Evolutionary conservation across 2,113 vertebrate species (phyloP).

Genomic region (Marmota flaviventris): DNA sequence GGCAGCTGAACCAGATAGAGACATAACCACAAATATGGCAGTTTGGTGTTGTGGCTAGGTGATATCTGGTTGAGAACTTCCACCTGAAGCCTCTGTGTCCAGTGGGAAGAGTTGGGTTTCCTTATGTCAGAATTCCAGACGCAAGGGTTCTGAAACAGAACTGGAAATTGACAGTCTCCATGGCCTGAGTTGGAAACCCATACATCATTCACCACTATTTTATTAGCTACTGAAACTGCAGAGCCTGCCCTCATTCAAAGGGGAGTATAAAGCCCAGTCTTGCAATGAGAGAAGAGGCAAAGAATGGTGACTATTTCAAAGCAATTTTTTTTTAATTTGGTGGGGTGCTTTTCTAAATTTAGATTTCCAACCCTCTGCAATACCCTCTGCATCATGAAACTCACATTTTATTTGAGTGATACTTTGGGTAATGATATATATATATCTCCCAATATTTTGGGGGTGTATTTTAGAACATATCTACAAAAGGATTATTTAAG

Average conservation of each 20-base stretch:
- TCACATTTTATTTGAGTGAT: not conserved
- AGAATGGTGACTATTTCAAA: not conserved
- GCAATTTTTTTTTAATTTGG: not conserved
- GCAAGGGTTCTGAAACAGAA: not conserved
- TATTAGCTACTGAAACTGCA: not conserved
- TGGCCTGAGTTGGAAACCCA: not conserved
- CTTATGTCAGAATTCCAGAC: not conserved
- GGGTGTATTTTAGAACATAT: not conserved
- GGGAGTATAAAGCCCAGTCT: not conserved
- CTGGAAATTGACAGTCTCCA: not conserved
- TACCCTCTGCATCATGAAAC: not conserved
- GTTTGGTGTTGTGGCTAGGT: not conserved
- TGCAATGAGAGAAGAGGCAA: not conserved
- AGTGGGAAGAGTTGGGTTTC: not conserved
- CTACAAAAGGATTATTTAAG: conserved; percentile 1
- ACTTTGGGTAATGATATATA: not conserved
- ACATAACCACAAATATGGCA: not conserved
- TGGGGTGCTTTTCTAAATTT: not conserved
- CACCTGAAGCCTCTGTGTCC: too few relatives aligned
- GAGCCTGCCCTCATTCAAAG: not conserved
- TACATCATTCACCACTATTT: not conserved
- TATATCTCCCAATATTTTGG: too few relatives aligned
- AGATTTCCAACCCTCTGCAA: not conserved
- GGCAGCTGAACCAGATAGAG: not conserved
- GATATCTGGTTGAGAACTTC: not conserved